Evolutionary conservation across 2,797 vertebrate genomes (phyloP).

Genomic region (Momotus momota): DNA sequence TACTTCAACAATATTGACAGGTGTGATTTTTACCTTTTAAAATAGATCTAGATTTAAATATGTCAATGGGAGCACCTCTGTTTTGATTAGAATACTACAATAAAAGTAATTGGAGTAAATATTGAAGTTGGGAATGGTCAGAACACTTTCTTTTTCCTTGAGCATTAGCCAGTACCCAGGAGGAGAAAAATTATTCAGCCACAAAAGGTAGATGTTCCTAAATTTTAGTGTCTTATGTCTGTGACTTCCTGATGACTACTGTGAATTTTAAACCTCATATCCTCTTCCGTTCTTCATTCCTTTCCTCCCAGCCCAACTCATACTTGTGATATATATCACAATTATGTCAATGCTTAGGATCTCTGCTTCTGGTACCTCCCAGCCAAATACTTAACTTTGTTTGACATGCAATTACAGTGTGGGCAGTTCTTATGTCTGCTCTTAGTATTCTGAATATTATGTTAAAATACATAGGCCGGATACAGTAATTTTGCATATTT

Average conservation of each 20-base stretch:
- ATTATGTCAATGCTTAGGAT: neutral
- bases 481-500: neutral
- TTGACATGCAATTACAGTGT: neutral
- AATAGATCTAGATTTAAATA: neutral
- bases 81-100: neutral
- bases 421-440: neutral
- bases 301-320: neutral
- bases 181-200: neutral
- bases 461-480: neutral
- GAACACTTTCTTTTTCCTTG: neutral
- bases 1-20: neutral
- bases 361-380: slow-evolving; percentile 47
- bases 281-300: neutral
- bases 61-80: neutral
- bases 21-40: neutral
- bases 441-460: neutral
- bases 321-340: neutral
- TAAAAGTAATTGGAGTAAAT: neutral
- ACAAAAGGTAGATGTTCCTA: neutral
- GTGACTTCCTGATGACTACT: neutral
- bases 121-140: neutral
- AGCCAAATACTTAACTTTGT: slow-evolving; percentile 6
- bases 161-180: neutral
- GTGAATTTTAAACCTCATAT: neutral
- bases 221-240: neutral